These are phyloP conservation scores for Clarias pachynema DNA, from an alignment of 2,797 vertebrate genomes.

Conservation along the genomic window DNA sequence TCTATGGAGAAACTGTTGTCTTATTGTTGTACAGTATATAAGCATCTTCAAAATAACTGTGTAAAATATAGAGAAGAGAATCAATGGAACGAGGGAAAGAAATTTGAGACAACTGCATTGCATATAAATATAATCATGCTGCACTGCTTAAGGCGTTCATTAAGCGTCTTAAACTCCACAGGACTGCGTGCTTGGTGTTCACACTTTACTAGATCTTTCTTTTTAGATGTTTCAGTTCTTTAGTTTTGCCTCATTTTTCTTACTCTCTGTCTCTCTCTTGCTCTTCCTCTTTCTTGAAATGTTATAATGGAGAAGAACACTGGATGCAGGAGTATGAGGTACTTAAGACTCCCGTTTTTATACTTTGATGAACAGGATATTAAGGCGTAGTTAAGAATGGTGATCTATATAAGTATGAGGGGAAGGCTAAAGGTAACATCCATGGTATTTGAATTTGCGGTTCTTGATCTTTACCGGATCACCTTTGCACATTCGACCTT, in stretches of 20 bases:
- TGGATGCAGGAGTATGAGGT: background rate
- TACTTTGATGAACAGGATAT: background rate
- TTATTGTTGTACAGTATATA: background rate
- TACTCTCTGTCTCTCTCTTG: background rate
- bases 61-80: background rate
- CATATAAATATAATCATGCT: slow-evolving; percentile 1
- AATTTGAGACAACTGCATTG: slow-evolving; percentile 18
- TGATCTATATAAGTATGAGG: background rate
- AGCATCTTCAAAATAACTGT: background rate
- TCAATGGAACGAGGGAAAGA: background rate
- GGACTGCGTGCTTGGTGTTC: background rate
- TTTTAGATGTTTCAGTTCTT: background rate
- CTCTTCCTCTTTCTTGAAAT: background rate
- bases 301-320: background rate
- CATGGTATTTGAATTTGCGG: background rate
- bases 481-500: background rate
- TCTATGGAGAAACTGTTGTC: background rate
- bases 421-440: background rate
- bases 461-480: background rate
- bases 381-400: background rate
- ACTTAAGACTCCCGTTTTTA: background rate
- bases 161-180: background rate
- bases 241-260: background rate
- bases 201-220: background rate
- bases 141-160: background rate